Percentiles rank a stretch among this genome's conserved stretches.
Evolutionary conservation across 2,113 vertebrate species (phyloP).

Genomic region (Choloepus hoffmanni): DNA sequence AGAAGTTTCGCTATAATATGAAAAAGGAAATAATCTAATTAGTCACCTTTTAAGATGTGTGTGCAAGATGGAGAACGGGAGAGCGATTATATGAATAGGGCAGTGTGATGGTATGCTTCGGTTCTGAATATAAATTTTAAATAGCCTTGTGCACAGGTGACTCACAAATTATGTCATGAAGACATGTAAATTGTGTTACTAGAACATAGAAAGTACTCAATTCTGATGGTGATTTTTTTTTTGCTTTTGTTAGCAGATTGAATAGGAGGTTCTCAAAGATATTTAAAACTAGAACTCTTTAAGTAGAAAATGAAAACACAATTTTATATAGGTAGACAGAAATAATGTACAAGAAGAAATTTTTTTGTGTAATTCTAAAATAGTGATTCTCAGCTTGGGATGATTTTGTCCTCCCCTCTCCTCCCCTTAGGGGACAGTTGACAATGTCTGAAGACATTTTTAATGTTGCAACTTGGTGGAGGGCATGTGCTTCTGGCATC

Average conservation of each 20-base stretch:
- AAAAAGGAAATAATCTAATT: neutral
- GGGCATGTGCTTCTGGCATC: neutral
- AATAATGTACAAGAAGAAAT: neutral
- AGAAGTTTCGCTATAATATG: too few relatives aligned
- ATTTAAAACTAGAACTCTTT: neutral
- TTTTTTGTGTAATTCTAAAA: neutral
- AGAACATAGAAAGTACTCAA: neutral
- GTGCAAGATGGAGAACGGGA: neutral
- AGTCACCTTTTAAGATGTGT: neutral
- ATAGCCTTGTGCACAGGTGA: neutral
- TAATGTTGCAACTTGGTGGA: neutral
- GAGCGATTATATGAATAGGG: neutral
- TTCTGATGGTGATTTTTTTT: neutral
- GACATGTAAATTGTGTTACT: neutral
- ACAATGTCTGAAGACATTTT: neutral
- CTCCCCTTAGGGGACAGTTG: neutral
- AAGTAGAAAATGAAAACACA: neutral
- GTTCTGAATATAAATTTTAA: neutral
- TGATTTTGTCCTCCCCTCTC: neutral
- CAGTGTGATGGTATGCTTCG: neutral
- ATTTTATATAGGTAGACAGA: neutral
- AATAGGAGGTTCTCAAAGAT: neutral
- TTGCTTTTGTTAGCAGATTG: neutral
- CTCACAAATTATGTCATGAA: neutral
- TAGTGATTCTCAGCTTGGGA: neutral